Base-by-base conservation (phyloP, 2,797 vertebrate genomes). In the Enteromius argenteus region DNA sequence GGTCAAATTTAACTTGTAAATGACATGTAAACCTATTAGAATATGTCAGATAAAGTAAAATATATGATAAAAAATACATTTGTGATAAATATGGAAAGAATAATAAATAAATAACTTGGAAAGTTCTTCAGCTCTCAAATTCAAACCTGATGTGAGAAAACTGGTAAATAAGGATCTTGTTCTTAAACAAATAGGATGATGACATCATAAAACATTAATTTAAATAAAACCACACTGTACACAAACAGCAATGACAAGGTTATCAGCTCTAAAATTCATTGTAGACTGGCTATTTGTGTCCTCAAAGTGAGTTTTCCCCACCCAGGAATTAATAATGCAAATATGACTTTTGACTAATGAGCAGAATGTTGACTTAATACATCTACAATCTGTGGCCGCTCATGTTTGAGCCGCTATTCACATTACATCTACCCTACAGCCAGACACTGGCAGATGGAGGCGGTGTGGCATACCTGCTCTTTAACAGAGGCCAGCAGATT, bases 401-500 rank as follows among this genome's bases (percentile, higher is more conserved):
- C 51, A 17, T 82, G 71, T 83, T 60, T 42, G 35, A 62, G 73
- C 42, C 69, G 32, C 44, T 68, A 17, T 56, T 77, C 42, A 49
- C 53, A 51, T 53, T 60, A 58, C 42, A 46, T 67, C 42, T 79
- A 37, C 42, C 35, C 23, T 44, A 44, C 49, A 72, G 67, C 51
- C 66, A 79, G 66, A 79, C 53, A 8, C 51, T n/a, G 30, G 51
- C 56, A 66, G 58, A 69, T 39, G 62, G 67, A 71, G 49, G 1
- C 4, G 0, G 37, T 68, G 42, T 15, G 10, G 4, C 42, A 27
- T 92, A 96, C 98, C 97, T 99, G 98, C 92, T 99, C 98, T 94
- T 99, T 99, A 44, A 99, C 98, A 21, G 98, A 99, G 77, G 98
- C 98, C 90, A 99, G 90, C 88, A 99, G 97, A 93, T 96, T 99